Evolutionary conservation across 2,888 invertebrate species (phyloP).

Genomic region (Protophormia terraenovae): DNA sequence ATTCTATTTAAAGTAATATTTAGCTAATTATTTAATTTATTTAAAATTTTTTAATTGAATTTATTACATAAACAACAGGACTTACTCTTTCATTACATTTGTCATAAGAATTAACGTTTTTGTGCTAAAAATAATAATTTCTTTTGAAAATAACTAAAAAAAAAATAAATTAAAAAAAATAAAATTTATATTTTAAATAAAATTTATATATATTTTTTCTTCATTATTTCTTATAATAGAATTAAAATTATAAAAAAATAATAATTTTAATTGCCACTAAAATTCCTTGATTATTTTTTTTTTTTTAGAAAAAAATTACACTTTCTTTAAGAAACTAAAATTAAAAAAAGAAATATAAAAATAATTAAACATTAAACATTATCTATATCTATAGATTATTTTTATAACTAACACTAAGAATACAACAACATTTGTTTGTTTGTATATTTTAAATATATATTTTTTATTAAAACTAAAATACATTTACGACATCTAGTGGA

Average conservation of each 20-base stretch:
- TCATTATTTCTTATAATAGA: slow-evolving; percentile 8
- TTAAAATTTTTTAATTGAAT: background rate
- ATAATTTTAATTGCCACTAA: slow-evolving; percentile 42
- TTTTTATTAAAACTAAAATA: background rate
- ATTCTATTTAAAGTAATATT: background rate
- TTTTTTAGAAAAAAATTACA: slow-evolving; percentile 9
- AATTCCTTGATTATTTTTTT: background rate
- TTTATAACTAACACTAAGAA: background rate
- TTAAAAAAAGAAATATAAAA: slow-evolving; percentile 2
- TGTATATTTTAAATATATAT: background rate
- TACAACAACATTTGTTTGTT: background rate
- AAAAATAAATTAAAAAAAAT: background rate
- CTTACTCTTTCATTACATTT: background rate
- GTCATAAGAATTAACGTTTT: slow-evolving; percentile 48
- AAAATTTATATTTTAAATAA: slow-evolving; percentile 9
- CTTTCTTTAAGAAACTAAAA: slow-evolving; percentile 52
- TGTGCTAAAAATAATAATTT: background rate
- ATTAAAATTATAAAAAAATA: slow-evolving; percentile 37
- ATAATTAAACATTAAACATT: background rate
- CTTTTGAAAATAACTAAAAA: background rate
- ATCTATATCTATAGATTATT: background rate
- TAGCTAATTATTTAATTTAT: background rate
- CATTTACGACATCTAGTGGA: slow-evolving; percentile 40
- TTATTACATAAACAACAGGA: slow-evolving; percentile 11
- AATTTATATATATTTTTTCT: background rate